These are phyloP conservation scores for Leucoma salicis DNA, from an alignment of 2,888 invertebrate genomes.

Conservation along the genomic window DNA sequence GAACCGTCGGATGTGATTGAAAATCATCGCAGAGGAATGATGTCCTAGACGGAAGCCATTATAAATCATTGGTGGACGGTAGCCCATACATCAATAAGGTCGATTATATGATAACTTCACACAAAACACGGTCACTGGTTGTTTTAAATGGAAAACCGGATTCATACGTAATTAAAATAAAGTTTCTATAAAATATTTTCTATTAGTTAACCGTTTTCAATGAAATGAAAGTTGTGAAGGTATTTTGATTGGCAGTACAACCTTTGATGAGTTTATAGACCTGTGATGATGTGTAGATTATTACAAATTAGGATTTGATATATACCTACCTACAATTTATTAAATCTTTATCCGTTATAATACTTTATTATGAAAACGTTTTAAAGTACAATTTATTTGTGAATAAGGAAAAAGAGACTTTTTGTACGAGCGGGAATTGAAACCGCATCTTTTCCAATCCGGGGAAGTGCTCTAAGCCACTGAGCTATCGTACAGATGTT, in stretches of 20 bases:
- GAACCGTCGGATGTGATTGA: constrained; percentile 81
- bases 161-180: constrained; percentile 57
- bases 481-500: no score
- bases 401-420: no score
- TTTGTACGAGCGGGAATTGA: no score
- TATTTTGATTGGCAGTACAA: constrained; percentile 61
- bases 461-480: no score
- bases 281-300: constrained; percentile 35
- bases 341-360: no score
- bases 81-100: constrained; percentile 78
- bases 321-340: no score
- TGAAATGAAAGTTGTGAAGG: constrained; percentile 52
- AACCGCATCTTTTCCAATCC: no score
- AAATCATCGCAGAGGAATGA: constrained; percentile 77
- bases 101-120: constrained; percentile 76
- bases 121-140: constrained; percentile 59
- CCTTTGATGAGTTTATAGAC: constrained; percentile 49
- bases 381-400: no score
- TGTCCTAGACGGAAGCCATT: constrained; percentile 80
- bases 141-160: constrained; percentile 40
- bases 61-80: constrained; percentile 76
- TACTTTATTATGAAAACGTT: no score
- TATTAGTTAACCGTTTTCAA: constrained; percentile 48
- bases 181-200: constrained; percentile 58
- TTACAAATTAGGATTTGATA: constrained; percentile 22